phyloP scores from a whole-genome alignment of 1,140 invertebrate species.

The Reticulitermes speratus region DNA sequence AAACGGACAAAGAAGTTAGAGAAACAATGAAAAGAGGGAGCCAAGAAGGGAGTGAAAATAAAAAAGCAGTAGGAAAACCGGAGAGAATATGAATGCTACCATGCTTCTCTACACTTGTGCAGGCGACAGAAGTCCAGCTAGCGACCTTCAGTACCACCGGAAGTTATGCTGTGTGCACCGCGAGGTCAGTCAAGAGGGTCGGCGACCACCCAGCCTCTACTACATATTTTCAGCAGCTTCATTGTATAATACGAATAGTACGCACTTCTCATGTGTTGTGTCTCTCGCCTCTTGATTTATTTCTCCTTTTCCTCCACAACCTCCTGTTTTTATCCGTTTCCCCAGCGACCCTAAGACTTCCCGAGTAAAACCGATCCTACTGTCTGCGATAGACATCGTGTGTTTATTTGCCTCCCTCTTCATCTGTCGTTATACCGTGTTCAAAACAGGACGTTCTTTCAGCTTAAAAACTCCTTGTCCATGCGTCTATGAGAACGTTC shows the following conservation, averaged over 20 bases:
- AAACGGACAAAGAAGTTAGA: too few species aligned
- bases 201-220: background rate
- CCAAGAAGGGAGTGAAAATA: too few species aligned
- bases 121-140: background rate
- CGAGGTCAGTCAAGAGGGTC: background rate
- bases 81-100: too few species aligned
- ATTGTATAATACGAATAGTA: background rate
- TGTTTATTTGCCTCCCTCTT: background rate
- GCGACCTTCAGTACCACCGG: background rate
- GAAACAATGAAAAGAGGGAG: too few species aligned
- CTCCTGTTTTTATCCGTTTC: background rate
- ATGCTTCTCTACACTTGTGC: too few species aligned
- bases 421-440: background rate
- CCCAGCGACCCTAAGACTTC: background rate
- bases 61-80: too few species aligned
- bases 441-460: slow-evolving; percentile 11
- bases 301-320: background rate
- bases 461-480: background rate
- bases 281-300: slow-evolving; percentile 8
- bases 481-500: background rate
- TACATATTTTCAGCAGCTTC: background rate
- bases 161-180: background rate
- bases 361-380: background rate
- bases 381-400: background rate
- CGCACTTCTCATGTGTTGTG: background rate